A percentile compares a stretch with the other conserved stretches of the same genome.
Conservation (phyloP, 2,113 vertebrate genomes). For the Rutilus rutilus region DNA sequence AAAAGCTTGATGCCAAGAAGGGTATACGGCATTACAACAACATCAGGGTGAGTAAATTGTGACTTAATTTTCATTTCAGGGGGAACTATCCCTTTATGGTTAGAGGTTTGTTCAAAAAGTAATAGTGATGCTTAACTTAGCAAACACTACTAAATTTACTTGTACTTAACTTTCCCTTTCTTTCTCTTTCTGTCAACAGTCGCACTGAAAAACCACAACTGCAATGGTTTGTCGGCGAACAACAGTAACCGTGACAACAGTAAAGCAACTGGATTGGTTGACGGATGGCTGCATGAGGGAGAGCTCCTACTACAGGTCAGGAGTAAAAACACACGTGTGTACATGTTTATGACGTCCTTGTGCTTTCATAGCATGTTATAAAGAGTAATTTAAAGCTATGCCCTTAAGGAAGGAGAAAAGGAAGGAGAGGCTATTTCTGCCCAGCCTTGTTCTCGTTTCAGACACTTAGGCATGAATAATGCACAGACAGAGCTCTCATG, state of each 20-base stretch:
- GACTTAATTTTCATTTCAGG: too few relatives aligned
- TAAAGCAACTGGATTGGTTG: constrained; percentile 8
- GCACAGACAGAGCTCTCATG: constrained; percentile 40
- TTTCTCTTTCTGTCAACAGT: constrained; percentile 60
- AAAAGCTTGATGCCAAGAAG: too few relatives aligned
- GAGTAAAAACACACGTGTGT: constrained; percentile 20
- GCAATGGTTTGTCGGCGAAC: constrained; percentile 21
- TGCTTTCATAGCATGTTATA: background rate
- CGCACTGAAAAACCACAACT: constrained; percentile 63
- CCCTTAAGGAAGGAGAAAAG: constrained; percentile 22
- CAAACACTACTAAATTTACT: background rate
- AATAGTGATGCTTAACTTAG: too few relatives aligned
- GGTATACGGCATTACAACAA: too few relatives aligned
- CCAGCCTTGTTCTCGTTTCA: constrained; percentile 49
- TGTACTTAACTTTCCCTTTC: background rate
- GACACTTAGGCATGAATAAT: constrained; percentile 57
- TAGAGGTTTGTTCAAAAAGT: background rate
- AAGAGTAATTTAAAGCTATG: background rate
- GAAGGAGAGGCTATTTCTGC: constrained; percentile 38
- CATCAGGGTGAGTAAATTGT: too few relatives aligned
- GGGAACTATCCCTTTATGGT: too few relatives aligned
- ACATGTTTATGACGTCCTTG: background rate
- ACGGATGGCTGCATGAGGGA: constrained; percentile 59
- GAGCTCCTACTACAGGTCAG: constrained; percentile 75
- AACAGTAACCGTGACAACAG: background rate